Base-by-base conservation (phyloP, 2,113 vertebrate species). In the Prunella fulvescens region DNA sequence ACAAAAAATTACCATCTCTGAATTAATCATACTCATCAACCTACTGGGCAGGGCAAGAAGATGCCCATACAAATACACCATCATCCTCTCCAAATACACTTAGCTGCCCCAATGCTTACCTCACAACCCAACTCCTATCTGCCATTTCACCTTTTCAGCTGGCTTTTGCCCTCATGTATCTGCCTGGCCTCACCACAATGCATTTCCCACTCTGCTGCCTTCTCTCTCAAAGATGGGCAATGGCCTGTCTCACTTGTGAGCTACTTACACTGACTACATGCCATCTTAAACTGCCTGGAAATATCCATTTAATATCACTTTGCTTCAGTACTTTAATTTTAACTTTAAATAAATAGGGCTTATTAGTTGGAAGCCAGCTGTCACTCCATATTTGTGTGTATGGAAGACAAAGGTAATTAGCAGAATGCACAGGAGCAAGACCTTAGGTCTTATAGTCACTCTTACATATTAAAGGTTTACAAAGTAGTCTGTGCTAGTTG, bases 331-430 rank as follows among this genome's bases (percentile, higher is more conserved):
- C 37, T 24, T 81, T 54, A 33, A 42, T 57, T 70, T n/a, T n/a
- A n/a, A n/a, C n/a, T 61, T 90, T 62, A 2, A 82, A 66, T 70
- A 45, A 81, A 44, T 7, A 70, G 10, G 18, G 18, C 25, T 71
- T 70, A 6, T 16, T 48, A 57, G 8, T 33, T 45, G 8, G 20
- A 71, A 58, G 24, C 10, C 35, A 76, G 18, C 16, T 62, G 37
- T 48, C 62, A 69, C 48, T 73, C 40, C 22, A 6, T 12, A 19
- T 12, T 19, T 0, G 0, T 16, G 17, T 4, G 8, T 35, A 53
- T 3, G 6, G 33, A 77, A 15, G 44, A 77, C n/a, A 86, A 69
- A 61, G 19, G 10, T 54, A 54, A 82, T 28, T 18, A 86, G 12
- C 50, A 81, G n/a, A 91, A 81, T 4, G 20, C 9, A 62, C 12